Percentiles rank a stretch among this genome's conserved stretches.
phyloP scores from a whole-genome alignment of 2,113 vertebrate genomes.

The Crotalus helleri region DNA sequence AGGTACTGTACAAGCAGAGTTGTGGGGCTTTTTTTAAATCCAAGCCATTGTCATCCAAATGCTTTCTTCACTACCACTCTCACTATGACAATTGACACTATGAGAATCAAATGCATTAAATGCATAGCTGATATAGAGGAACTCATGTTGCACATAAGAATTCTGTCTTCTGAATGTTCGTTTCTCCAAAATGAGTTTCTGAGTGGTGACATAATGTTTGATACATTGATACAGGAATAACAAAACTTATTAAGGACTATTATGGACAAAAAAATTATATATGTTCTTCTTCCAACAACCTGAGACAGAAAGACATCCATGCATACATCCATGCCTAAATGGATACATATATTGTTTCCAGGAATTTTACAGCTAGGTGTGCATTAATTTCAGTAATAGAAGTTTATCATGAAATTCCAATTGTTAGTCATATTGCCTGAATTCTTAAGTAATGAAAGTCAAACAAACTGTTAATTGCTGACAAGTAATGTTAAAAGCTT shows the following conservation, averaged over 20 bases:
- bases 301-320: not conserved
- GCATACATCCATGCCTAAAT: not conserved
- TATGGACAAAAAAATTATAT: not conserved
- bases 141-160: conserved; percentile 33
- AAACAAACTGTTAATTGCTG: conserved; percentile 30
- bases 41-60: conserved; percentile 65
- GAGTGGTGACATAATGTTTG: conserved; percentile 36
- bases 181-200: conserved; percentile 54
- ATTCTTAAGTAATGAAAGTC: conserved; percentile 20
- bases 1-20: conserved; percentile 78
- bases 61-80: conserved; percentile 37
- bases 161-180: conserved; percentile 70
- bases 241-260: conserved; percentile 25
- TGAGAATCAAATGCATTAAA: conserved; percentile 47
- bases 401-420: not conserved
- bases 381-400: not conserved
- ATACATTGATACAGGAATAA: conserved; percentile 33
- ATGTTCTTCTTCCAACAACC: not conserved
- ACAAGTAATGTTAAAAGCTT: not conserved
- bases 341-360: not conserved
- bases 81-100: conserved; percentile 21
- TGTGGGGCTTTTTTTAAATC: conserved; percentile 19
- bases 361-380: not conserved
- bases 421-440: conserved; percentile 17
- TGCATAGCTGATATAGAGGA: conserved; percentile 7